Conservation (phyloP, 2,888 invertebrate genomes). For the Mythimna loreyi region DNA sequence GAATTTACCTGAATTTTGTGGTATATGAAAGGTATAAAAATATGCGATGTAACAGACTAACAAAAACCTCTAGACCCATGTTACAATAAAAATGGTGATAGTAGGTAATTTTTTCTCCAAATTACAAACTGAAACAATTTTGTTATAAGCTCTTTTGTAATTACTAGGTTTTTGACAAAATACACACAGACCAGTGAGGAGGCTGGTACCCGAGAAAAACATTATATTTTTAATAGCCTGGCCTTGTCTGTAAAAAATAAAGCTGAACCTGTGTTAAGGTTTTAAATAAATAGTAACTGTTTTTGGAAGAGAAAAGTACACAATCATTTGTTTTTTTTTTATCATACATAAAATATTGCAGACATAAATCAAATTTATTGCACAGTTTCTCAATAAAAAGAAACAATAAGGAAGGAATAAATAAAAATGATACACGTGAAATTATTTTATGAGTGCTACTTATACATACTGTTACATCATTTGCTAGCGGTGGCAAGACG, state of each 20-base stretch:
- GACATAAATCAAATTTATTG: not conserved
- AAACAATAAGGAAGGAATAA: not conserved
- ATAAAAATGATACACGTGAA: not conserved
- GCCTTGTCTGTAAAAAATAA: not conserved
- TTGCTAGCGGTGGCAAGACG: not conserved
- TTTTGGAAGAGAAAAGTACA: not conserved
- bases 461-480: not conserved
- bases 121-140: slow-evolving; percentile 58
- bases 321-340: too few relatives aligned
- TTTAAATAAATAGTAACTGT: slow-evolving; percentile 4
- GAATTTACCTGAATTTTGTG: slow-evolving; percentile 30
- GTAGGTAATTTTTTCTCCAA: slow-evolving; percentile 19
- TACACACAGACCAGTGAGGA: not conserved
- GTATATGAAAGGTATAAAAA: slow-evolving; percentile 39
- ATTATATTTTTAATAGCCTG: slow-evolving; percentile 14
- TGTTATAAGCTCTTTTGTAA: slow-evolving; percentile 44
- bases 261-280: not conserved
- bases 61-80: slow-evolving; percentile 24
- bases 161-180: slow-evolving; percentile 42
- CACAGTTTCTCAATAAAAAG: not conserved
- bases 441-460: not conserved
- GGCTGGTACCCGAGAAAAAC: not conserved
- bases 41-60: slow-evolving; percentile 31
- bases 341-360: not conserved
- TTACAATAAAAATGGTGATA: slow-evolving; percentile 38